Evolutionary conservation across 2,888 invertebrate species (phyloP).

Genomic region (Cepaea hortensis): DNA sequence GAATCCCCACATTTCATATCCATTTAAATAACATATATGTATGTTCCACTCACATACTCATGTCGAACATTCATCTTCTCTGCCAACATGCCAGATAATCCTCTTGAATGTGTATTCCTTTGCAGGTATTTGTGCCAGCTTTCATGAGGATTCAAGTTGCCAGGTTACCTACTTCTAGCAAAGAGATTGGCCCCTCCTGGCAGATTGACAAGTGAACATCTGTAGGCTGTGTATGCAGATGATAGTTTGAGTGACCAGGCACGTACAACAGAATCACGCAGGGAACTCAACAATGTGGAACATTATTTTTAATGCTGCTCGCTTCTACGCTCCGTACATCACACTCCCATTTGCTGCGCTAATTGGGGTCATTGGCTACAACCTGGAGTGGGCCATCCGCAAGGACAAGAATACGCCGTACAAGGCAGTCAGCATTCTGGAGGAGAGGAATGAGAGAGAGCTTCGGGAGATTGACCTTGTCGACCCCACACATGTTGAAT

Average conservation of each 20-base stretch:
- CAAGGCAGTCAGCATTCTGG: slow-evolving; percentile 81
- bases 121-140: not conserved
- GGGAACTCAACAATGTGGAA: slow-evolving; percentile 83
- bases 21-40: too few species aligned
- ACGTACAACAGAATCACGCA: too few species aligned
- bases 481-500: slow-evolving; percentile 82
- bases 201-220: too few species aligned
- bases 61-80: too few species aligned
- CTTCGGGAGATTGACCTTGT: slow-evolving; percentile 78
- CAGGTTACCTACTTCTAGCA: too few species aligned
- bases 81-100: too few species aligned
- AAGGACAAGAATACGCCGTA: slow-evolving; percentile 77
- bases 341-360: slow-evolving; percentile 89
- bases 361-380: slow-evolving; percentile 90
- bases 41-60: too few species aligned
- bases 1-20: too few species aligned
- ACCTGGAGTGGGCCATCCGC: slow-evolving; percentile 81
- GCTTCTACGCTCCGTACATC: slow-evolving; percentile 86
- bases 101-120: too few species aligned
- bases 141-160: not conserved
- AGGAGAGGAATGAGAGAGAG: slow-evolving; percentile 84
- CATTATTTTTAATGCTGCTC: slow-evolving; percentile 81
- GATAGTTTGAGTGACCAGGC: too few species aligned
- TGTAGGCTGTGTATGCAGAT: too few species aligned
- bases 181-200: too few species aligned